These are phyloP conservation scores for Lycophotia porphyrea DNA, from an alignment of 2,888 invertebrate genomes.

Conservation along the genomic window DNA sequence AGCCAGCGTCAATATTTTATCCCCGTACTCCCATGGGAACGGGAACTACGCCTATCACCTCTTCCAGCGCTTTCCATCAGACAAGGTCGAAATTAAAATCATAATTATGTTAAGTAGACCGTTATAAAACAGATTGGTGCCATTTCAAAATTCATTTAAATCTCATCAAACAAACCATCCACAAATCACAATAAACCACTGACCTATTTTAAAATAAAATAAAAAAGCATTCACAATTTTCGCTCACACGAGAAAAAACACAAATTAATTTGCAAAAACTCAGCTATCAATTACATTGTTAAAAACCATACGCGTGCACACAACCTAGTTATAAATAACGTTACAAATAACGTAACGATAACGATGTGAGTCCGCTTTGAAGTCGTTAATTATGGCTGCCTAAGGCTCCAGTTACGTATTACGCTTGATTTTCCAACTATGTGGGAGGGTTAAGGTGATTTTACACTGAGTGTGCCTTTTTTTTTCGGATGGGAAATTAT, in stretches of 20 bases:
- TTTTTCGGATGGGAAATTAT: too few relatives aligned
- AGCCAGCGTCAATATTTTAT: neutral
- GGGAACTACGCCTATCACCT: neutral
- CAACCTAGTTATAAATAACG: conserved; percentile 47
- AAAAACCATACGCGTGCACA: conserved; percentile 55
- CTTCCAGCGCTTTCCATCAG: too few relatives aligned
- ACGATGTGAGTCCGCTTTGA: conserved; percentile 60
- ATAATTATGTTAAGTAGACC: neutral
- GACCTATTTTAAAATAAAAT: conserved; percentile 2
- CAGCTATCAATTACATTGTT: conserved; percentile 68
- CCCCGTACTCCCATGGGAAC: too few relatives aligned
- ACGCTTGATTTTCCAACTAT: conserved; percentile 55
- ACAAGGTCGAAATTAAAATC: neutral
- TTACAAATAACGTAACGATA: conserved; percentile 39
- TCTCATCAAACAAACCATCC: neutral
- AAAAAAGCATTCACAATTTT: neutral
- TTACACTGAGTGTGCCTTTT: conserved; percentile 11
- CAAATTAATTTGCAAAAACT: conserved; percentile 37
- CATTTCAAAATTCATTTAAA: neutral
- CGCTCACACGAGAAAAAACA: neutral
- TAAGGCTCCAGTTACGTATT: conserved; percentile 60
- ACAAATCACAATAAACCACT: conserved; percentile 2
- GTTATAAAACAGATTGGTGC: too few relatives aligned
- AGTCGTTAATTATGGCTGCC: conserved; percentile 66
- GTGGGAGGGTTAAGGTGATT: conserved; percentile 10